A percentile compares a stretch with the other conserved stretches of the same genome.
These are phyloP conservation scores for Caracal caracal DNA, from an alignment of 2,113 vertebrate species.

Conservation along the genomic window DNA sequence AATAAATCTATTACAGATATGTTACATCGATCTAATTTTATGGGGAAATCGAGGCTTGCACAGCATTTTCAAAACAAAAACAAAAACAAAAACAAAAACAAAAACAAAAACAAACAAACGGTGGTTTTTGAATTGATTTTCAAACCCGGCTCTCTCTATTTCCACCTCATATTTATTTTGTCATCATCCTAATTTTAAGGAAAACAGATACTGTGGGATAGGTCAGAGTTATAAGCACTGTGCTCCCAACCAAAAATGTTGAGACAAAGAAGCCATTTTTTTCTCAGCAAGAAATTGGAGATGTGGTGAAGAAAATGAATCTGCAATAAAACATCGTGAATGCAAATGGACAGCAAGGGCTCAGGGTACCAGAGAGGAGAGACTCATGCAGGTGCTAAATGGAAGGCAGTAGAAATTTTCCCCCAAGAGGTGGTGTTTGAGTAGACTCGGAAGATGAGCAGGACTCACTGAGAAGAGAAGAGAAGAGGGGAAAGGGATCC, in stretches of 20 bases:
- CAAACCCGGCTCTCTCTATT: not conserved
- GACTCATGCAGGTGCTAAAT: not conserved
- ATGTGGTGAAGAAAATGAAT: not conserved
- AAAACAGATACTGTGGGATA: no score
- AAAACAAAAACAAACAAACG: no score
- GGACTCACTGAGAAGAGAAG: not conserved
- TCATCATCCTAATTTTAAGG: not conserved
- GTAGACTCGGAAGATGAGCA: not conserved
- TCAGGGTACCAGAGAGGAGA: not conserved
- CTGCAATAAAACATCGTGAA: not conserved
- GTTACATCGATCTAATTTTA: not conserved
- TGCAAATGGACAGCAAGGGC: not conserved
- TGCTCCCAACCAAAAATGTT: not conserved
- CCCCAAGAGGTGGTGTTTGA: rapidly evolving
- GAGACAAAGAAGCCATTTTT: not conserved
- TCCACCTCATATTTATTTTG: not conserved
- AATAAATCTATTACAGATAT: not conserved
- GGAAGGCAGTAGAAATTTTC: not conserved
- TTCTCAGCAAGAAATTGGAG: not conserved
- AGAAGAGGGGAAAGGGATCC: not conserved
- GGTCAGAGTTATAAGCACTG: not conserved
- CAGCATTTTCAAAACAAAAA: not conserved
- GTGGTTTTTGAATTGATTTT: not conserved
- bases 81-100: no score
- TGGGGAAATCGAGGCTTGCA: not conserved